Percentiles rank a stretch among this genome's conserved stretches.
Evolutionary conservation across 2,888 invertebrate species (phyloP).

Genomic region (Ophonus ardosiacus): DNA sequence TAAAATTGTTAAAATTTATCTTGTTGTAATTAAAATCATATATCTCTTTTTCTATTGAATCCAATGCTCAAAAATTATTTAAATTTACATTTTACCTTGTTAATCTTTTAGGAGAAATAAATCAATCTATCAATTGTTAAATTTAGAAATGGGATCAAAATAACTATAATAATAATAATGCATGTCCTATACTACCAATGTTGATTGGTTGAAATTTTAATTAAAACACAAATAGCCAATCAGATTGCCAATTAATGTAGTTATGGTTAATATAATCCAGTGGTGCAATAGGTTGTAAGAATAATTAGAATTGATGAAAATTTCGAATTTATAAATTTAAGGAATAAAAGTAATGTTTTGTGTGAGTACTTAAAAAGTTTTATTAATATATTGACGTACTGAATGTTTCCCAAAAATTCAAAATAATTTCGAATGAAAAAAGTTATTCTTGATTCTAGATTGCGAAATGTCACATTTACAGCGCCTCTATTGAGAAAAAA

Average conservation of each 20-base stretch:
- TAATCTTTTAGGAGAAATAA: background rate
- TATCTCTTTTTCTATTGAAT: background rate
- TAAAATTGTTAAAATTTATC: background rate
- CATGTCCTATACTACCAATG: background rate
- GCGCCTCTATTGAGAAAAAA: too few relatives aligned
- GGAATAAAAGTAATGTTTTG: constrained; percentile 21
- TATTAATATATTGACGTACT: background rate
- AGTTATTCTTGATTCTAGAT: too few relatives aligned
- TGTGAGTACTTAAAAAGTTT: constrained; percentile 24
- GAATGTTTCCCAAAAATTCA: background rate
- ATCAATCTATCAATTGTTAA: background rate
- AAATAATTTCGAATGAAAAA: background rate
- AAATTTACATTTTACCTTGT: background rate
- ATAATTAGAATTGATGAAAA: background rate
- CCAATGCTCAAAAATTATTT: background rate
- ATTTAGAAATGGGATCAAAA: constrained; percentile 31
- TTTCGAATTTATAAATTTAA: constrained; percentile 6
- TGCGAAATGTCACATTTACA: too few relatives aligned
- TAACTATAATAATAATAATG: constrained; percentile 10
- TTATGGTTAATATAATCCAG: constrained; percentile 30
- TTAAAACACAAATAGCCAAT: constrained; percentile 4
- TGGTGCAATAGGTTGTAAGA: constrained; percentile 37
- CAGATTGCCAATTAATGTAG: constrained; percentile 27
- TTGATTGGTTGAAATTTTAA: constrained; percentile 8
- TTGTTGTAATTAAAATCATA: background rate